Percentiles rank a stretch among this genome's conserved stretches.
These are phyloP conservation scores for Melanerpes aurifrons DNA, from an alignment of 2,113 vertebrate species.

Conservation along the genomic window DNA sequence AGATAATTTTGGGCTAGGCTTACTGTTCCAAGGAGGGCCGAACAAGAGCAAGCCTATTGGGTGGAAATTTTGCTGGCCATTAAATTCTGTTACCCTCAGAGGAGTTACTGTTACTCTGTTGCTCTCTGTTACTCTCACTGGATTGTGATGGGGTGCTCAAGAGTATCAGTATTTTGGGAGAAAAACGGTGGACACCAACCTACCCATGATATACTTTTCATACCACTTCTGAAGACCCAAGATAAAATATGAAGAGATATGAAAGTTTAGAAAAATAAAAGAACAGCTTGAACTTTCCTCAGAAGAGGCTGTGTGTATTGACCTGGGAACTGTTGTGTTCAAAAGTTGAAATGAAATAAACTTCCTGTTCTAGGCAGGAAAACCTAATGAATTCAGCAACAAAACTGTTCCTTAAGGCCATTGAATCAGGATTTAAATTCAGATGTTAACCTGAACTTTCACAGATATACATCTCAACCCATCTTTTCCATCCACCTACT, in stretches of 20 bases:
- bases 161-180: neutral
- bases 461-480: neutral
- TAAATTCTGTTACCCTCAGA: neutral
- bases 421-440: neutral
- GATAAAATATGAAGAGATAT: neutral
- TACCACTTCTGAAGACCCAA: neutral
- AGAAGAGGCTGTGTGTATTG: neutral
- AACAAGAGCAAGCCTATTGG: neutral
- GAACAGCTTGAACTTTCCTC: neutral
- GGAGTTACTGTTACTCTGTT: neutral
- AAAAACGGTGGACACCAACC: neutral
- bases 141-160: neutral
- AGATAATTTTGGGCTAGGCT: neutral
- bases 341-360: neutral
- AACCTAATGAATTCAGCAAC: neutral
- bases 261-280: neutral
- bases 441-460: conserved; percentile 12
- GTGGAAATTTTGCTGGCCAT: neutral
- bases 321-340: neutral
- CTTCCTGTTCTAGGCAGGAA: neutral
- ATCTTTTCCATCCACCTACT: conserved; percentile 10
- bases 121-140: neutral
- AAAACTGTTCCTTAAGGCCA: neutral
- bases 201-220: neutral
- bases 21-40: neutral